Evolutionary conservation across 2,888 invertebrate genomes (phyloP), one percentile per base, ranked within the genome.

Genomic region (Agrotis puta): DNA sequence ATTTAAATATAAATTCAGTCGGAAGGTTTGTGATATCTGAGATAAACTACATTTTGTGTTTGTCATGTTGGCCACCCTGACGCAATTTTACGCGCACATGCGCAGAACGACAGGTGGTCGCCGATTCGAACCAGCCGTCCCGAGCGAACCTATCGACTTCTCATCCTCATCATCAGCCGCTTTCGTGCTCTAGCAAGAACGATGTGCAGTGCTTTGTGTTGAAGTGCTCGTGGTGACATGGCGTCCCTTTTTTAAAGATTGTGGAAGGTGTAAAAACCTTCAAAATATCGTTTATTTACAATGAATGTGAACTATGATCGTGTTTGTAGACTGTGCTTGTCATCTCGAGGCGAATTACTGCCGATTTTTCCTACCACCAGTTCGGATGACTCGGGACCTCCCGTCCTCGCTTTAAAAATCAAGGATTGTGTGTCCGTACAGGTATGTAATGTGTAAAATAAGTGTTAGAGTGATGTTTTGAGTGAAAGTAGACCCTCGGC

Each of bases 241-340:
- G 95, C 96, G 95, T 95, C 94, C 87, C 88, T 92, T 92, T 93
- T 93, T 87, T 94, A 94, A 92, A 88, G 85, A 84, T 90, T 89
- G 88, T 91, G 90, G 88, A 92, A 88, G 87, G 93, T 92, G 92
- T 89, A 88, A 90, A 88, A 88, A 86, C 88, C 84, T 90, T 88
- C 82, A 85, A 90, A 93, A 90, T 90, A 87, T 88, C 89, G 94
- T 94, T 93, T 95, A 95, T 95, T 95, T 95, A 96, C 95, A 93
- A 96, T 96, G 96, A 94, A 87, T 94, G 95, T 94, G 91, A 95
- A 95, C 93, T 95, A 94, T 93, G 95, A 95, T 91, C 94, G 95
- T 92, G 96, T 97, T 92, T 97, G 97, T 94, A 96, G 97, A 93
- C 96, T 97, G 89, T 97, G 97, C 94, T 96, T 97, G 92, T 96